Percentiles rank a stretch among this genome's conserved stretches.
phyloP scores from a whole-genome alignment of 2,888 invertebrate species.

The Sminthurinus aureus region DNA sequence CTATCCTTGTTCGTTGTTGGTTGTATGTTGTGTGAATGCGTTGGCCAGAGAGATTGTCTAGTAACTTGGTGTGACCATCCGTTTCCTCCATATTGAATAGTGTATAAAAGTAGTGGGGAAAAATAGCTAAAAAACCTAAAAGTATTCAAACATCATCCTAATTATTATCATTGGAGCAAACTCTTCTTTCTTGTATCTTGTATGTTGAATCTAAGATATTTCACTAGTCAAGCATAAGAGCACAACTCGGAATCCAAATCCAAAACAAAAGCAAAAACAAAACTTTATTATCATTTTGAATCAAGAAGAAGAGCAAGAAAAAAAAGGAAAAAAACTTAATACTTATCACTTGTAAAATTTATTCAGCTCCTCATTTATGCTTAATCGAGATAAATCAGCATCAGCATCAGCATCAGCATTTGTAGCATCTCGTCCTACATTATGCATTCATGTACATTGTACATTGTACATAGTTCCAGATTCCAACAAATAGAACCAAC shows the following conservation, averaged over 20 bases:
- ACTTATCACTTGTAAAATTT: conserved; percentile 22
- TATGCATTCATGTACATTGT: not conserved
- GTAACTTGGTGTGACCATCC: conserved; percentile 45
- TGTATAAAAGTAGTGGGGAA: too few species aligned
- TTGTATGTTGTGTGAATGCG: not conserved
- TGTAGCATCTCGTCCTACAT: not conserved
- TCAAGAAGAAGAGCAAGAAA: too few species aligned
- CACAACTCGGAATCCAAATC: not conserved
- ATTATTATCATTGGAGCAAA: not conserved
- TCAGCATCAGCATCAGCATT: conserved; percentile 1
- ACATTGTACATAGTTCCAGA: not conserved
- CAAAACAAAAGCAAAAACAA: too few species aligned
- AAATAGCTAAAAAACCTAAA: too few species aligned
- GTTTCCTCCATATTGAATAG: conserved; percentile 32
- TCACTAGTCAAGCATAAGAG: not conserved
- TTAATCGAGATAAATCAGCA: conserved; percentile 15
- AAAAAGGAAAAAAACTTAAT: not conserved
- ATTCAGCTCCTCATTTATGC: conserved; percentile 15
- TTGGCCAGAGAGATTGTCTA: not conserved
- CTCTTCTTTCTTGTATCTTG: not conserved
- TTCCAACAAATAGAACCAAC: not conserved
- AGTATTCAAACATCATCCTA: too few species aligned
- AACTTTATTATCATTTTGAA: too few species aligned
- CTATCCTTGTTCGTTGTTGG: not conserved
- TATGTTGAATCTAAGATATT: too few species aligned